Base-by-base conservation (phyloP, 2,888 invertebrate species). In the Lasius fuliginosus region DNA sequence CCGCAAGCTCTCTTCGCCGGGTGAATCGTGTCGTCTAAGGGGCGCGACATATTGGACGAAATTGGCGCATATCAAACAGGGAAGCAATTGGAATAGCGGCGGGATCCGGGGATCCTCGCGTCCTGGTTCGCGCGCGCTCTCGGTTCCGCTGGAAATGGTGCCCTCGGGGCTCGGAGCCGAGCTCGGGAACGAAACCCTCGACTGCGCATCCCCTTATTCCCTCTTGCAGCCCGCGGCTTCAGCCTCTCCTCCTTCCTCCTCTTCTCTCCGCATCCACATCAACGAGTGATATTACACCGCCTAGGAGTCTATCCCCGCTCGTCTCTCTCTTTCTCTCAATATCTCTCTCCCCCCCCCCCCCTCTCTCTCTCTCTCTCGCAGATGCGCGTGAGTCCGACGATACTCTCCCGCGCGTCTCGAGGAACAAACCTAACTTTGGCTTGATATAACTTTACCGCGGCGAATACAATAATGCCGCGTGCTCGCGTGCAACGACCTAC, bases 31-130 rank as follows among this genome's bases (percentile, higher is more conserved):
- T 81, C 81, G 90, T 91, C 92, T 90, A 90, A 90, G 92, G 91
- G 92, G 93, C 91, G 93, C 92, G 94, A 94, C 93, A 93, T 93
- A 94, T 94, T 94, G 93, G 92, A 91, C 92, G 92, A 94, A 94
- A 94, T 94, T 94, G 94, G 92, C 91, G 94, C 94, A 94, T 94
- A 94, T 94, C 94, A 94, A 94, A 94, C 92, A 92, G 93, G 92
- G 90, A 91, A 92, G 93, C 94, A 94, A 94, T 94, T 94, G 92
- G 93, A 93, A 94, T 93, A 93, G 79, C 93, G 93, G 88, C 88
- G 90, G 68, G 89, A 91, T 90, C 90, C 87, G 79, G 60, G 90
- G 89, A 90, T 91, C 89, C 71, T 88, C 89, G 68, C 76, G 89
- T 89, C 86, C 83, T 88, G 85, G 68, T 87, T 90, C 88, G 85